Evolutionary conservation across 2,113 vertebrate genomes (phyloP).

Genomic region (Garra rufa): DNA sequence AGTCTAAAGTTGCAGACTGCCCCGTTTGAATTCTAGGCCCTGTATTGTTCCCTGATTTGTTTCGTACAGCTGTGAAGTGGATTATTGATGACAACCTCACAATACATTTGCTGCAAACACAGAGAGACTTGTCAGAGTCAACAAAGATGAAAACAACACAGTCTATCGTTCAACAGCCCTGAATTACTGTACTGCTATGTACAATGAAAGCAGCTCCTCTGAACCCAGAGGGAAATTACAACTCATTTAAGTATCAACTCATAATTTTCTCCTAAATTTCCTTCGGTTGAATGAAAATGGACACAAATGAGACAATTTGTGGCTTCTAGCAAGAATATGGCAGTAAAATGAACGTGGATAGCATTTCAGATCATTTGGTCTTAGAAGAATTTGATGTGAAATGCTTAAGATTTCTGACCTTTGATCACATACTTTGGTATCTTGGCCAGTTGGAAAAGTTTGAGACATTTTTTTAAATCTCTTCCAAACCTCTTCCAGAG

Average conservation of each 20-base stretch:
- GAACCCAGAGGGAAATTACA: neutral
- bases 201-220: neutral
- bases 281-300: neutral
- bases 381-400: neutral
- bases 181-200: neutral
- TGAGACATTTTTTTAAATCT: too few relatives aligned
- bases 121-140: neutral
- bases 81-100: constrained; percentile 30
- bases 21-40: neutral
- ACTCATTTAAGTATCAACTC: neutral
- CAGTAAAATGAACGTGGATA: neutral
- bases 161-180: neutral
- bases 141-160: constrained; percentile 25
- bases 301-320: neutral
- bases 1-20: neutral
- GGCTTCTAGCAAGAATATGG: neutral
- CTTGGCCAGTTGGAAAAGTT: too few relatives aligned
- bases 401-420: too few relatives aligned
- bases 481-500: too few relatives aligned
- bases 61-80: neutral
- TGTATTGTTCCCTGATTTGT: neutral
- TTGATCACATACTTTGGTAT: neutral
- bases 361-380: neutral
- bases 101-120: neutral
- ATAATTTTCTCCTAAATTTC: neutral